phyloP scores from a whole-genome alignment of 2,797 vertebrate genomes.

The Sebastes dallii region DNA sequence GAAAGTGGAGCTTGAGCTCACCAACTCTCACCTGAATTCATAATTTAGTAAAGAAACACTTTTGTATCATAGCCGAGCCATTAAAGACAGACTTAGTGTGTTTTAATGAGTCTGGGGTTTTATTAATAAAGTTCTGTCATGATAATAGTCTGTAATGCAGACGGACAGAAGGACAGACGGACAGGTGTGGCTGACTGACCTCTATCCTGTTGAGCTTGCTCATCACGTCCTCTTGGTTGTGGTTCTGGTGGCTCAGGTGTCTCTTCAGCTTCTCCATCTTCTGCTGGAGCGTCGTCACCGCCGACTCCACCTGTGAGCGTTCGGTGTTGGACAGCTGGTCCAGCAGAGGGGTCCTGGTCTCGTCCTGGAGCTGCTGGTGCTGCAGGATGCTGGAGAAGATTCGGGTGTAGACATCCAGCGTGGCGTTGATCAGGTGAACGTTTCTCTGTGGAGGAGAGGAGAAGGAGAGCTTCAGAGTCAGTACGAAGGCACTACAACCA shows the following conservation, averaged over 20 bases:
- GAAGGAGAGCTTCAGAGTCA: background rate
- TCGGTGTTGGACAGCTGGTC: rapidly evolving
- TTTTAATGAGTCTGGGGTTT: no score
- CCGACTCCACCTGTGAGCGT: rapidly evolving
- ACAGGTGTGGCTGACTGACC: conserved; percentile 12
- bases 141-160: background rate
- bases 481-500: background rate
- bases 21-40: no score
- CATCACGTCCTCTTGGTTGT: background rate
- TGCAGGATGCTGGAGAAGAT: conserved; percentile 55
- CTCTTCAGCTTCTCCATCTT: background rate
- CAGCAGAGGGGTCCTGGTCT: conserved; percentile 8
- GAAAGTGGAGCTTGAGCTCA: background rate
- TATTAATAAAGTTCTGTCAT: no score
- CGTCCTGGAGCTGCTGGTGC: rapidly evolving
- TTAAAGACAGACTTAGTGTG: no score
- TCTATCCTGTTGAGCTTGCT: conserved; percentile 1
- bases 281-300: rapidly evolving
- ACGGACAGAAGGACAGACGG: no score
- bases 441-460: conserved; percentile 31
- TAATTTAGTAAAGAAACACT: no score
- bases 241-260: background rate
- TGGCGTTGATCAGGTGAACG: conserved; percentile 45
- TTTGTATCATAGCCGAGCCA: no score
- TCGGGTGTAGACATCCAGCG: conserved; percentile 54